Evolutionary conservation across 2,888 invertebrate species (phyloP).

Genomic region (Sialis fuliginosa): DNA sequence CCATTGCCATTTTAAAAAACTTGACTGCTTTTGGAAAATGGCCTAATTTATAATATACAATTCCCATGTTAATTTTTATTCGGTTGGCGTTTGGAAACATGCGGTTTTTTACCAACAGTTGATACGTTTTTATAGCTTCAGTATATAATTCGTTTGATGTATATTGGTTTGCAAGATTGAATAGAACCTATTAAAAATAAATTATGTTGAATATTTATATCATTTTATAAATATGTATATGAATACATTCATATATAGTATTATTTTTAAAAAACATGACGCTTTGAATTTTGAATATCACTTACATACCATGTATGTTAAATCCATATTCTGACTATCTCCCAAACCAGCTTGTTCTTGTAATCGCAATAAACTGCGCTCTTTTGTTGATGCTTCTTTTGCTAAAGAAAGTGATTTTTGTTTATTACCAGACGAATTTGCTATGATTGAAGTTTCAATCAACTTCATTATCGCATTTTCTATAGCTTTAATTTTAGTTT

Average conservation of each 20-base stretch:
- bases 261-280: background rate
- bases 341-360: slow-evolving; percentile 82
- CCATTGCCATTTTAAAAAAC: slow-evolving; percentile 95
- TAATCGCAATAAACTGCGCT: slow-evolving; percentile 72
- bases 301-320: slow-evolving; percentile 73
- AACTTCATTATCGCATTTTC: slow-evolving; percentile 78
- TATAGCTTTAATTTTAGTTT: slow-evolving; percentile 77
- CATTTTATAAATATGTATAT: no score
- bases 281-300: background rate
- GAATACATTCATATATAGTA: background rate
- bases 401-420: slow-evolving; percentile 71
- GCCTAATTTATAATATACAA: slow-evolving; percentile 90
- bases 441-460: slow-evolving; percentile 77
- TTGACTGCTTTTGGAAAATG: slow-evolving; percentile 89
- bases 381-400: slow-evolving; percentile 89
- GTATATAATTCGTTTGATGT: slow-evolving; percentile 86
- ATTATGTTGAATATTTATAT: background rate
- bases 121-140: slow-evolving; percentile 92
- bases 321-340: slow-evolving; percentile 84
- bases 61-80: slow-evolving; percentile 94
- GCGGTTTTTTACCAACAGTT: slow-evolving; percentile 82
- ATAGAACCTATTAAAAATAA: slow-evolving; percentile 53
- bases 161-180: slow-evolving; percentile 92
- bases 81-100: slow-evolving; percentile 87
- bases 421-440: slow-evolving; percentile 41